Conservation (phyloP, 1,140 invertebrate species). For the Cydia pomonella region DNA sequence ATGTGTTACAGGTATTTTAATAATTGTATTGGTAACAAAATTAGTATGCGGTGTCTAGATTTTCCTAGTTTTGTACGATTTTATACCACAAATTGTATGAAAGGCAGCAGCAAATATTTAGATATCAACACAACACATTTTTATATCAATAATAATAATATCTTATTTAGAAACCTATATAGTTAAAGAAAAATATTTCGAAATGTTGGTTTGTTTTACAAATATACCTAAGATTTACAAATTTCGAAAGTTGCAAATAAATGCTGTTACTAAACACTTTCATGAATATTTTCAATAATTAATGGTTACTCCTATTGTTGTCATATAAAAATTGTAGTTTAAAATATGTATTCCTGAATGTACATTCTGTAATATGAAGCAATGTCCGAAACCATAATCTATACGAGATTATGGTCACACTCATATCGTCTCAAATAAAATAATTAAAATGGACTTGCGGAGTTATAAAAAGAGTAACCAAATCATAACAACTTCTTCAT, state of each 20-base stretch:
- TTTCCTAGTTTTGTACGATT: background rate
- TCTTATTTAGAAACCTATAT: background rate
- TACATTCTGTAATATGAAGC: too few species aligned
- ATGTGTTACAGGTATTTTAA: too few species aligned
- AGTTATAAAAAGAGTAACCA: background rate
- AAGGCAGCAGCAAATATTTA: conserved; percentile 26
- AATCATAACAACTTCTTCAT: background rate
- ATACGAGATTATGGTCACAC: too few species aligned
- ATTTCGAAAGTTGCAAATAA: too few species aligned
- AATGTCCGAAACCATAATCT: background rate
- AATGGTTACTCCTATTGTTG: too few species aligned
- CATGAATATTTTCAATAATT: too few species aligned
- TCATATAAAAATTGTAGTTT: too few species aligned
- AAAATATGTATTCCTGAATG: too few species aligned
- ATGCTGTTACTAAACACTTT: too few species aligned
- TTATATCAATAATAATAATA: conserved; percentile 13
- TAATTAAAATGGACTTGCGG: background rate
- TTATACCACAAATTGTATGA: background rate
- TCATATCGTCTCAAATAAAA: background rate
- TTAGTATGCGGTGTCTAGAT: too few species aligned
- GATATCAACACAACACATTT: conserved; percentile 8
- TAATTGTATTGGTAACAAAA: background rate
- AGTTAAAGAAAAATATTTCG: conserved; percentile 4
- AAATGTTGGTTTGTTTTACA: conserved; percentile 1
- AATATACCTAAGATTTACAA: too few species aligned